Percentiles rank a stretch among this genome's conserved stretches.
Conservation (phyloP, 1,140 invertebrate species). For the Bombus sylvicola region DNA sequence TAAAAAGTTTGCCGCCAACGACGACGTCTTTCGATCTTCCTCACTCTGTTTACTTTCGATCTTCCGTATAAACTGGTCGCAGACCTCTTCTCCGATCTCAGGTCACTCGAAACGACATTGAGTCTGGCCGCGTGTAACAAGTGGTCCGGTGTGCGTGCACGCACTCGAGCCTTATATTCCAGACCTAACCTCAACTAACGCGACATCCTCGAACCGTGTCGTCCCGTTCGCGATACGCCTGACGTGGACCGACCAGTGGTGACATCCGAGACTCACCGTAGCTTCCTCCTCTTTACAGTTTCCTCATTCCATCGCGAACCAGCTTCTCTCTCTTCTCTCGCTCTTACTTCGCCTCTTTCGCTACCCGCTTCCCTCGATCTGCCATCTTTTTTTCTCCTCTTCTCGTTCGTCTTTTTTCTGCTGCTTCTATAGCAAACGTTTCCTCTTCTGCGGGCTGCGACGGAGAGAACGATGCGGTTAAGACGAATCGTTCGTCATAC, state of each 20-base stretch:
- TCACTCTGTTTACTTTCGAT: not conserved
- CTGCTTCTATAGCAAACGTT: not conserved
- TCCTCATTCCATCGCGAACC: not conserved
- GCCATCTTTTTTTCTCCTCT: not conserved
- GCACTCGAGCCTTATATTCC: conserved; percentile 4
- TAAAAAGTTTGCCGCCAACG: not conserved
- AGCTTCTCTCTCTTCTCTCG: not conserved
- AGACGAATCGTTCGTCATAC: conserved; percentile 19
- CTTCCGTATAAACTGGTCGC: not conserved
- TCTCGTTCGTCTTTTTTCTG: not conserved
- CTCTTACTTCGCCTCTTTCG: no score
- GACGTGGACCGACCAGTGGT: conserved; percentile 63
- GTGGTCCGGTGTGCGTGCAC: not conserved
- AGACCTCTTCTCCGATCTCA: not conserved
- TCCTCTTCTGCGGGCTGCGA: conserved; percentile 27
- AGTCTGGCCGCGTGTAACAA: not conserved
- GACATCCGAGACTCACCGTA: conserved; percentile 59
- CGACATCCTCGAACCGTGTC: conserved; percentile 63
- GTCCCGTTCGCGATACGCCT: conserved; percentile 63
- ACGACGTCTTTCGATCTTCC: not conserved
- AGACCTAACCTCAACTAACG: conserved; percentile 39
- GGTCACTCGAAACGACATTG: conserved; percentile 15
- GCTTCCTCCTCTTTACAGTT: conserved; percentile 49
- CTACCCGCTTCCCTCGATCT: not conserved
- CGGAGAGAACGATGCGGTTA: not conserved